Evolutionary conservation across 2,888 invertebrate species (phyloP).

Genomic region (Dryomyza anilis): DNA sequence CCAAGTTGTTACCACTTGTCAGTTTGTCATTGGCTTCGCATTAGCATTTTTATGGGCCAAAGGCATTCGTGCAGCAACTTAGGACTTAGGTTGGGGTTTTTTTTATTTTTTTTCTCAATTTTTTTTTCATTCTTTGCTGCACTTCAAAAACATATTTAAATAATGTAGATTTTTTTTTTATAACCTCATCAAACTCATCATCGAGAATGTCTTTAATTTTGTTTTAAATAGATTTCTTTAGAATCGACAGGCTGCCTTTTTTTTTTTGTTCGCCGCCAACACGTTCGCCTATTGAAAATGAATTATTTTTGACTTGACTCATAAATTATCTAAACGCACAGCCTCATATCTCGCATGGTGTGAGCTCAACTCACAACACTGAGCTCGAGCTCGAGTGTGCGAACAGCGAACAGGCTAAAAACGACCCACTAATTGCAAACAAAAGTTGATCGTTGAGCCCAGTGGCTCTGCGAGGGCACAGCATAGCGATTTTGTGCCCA

Average conservation of each 20-base stretch:
- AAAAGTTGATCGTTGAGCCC: background rate
- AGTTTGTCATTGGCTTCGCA: background rate
- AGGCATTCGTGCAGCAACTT: background rate
- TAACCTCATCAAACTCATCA: background rate
- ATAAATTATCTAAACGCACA: background rate
- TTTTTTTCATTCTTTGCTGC: no score
- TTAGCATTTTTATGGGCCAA: constrained; percentile 13
- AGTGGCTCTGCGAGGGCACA: background rate
- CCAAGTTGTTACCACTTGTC: constrained; percentile 1
- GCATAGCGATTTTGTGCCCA: background rate
- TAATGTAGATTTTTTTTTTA: no score
- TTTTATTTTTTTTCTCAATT: no score
- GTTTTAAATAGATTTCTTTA: no score
- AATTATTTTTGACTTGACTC: constrained; percentile 4
- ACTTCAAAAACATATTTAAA: no score
- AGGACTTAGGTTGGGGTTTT: no score
- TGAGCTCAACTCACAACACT: no score
- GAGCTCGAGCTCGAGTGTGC: no score
- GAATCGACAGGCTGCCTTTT: background rate
- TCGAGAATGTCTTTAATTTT: no score
- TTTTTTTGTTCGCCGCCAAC: background rate
- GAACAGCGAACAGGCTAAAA: no score
- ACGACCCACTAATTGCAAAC: constrained; percentile 11
- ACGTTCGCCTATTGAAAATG: constrained; percentile 5
- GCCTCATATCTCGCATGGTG: background rate